phyloP scores from a whole-genome alignment of 2,113 vertebrate species.

The Toxotes jaculatrix region DNA sequence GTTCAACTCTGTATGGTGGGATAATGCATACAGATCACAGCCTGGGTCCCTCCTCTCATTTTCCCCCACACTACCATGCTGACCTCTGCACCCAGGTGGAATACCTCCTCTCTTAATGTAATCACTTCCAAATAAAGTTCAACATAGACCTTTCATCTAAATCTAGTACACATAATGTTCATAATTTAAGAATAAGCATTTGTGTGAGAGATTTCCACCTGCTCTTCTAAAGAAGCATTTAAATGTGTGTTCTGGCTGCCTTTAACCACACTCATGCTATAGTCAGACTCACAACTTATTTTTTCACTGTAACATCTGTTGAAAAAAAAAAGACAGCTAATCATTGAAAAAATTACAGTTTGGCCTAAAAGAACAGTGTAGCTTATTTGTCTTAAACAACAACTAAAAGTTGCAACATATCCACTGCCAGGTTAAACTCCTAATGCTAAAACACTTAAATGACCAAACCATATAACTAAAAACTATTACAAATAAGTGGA shows the following conservation, averaged over 20 bases:
- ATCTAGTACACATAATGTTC: background rate
- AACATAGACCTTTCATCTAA: background rate
- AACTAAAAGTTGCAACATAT: no score
- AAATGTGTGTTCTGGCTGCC: background rate
- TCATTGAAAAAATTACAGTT: background rate
- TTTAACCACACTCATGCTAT: background rate
- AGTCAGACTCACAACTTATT: background rate
- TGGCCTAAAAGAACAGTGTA: no score
- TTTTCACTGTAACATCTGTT: background rate
- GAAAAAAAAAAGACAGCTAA: background rate
- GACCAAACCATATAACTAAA: background rate
- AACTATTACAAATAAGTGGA: background rate
- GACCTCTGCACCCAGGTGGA: constrained; percentile 1
- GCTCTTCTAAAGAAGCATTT: background rate
- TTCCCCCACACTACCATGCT: background rate
- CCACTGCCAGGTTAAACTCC: no score
- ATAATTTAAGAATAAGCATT: background rate
- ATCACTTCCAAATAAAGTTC: background rate
- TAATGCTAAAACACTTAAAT: background rate
- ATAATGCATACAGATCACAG: constrained; percentile 32
- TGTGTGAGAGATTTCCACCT: background rate
- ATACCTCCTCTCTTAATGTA: background rate
- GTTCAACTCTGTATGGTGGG: constrained; percentile 56
- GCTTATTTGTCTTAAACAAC: no score
- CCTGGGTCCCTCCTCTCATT: background rate